These are phyloP conservation scores for Gymnogyps californianus DNA, from an alignment of 2,113 vertebrate genomes.

Conservation along the genomic window DNA sequence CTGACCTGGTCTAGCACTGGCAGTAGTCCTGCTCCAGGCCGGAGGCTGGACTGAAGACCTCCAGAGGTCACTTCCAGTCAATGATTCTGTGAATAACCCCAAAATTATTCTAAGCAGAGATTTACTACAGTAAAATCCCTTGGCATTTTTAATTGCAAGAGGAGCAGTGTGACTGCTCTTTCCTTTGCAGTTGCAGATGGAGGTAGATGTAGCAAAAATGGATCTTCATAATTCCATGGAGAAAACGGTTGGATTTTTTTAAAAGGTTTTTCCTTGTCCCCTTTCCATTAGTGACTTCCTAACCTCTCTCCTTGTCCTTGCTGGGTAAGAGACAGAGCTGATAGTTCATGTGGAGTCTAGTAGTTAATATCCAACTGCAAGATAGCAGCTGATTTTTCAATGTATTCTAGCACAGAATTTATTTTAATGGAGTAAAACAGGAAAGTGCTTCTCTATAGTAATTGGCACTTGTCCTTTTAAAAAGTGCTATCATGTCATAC, in stretches of 20 bases:
- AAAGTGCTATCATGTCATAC: not conserved
- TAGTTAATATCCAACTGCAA: not conserved
- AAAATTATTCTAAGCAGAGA: not conserved
- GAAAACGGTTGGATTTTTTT: not conserved
- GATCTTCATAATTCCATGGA: not conserved
- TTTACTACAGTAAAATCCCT: not conserved
- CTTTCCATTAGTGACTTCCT: not conserved
- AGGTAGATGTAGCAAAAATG: not conserved
- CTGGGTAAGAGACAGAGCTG: not conserved
- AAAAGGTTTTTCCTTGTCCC: not conserved
- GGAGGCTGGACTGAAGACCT: not conserved
- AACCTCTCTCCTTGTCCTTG: not conserved
- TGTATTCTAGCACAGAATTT: not conserved
- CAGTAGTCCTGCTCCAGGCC: not conserved
- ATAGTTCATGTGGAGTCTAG: not conserved
- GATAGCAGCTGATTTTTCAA: not conserved
- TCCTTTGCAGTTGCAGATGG: not conserved
- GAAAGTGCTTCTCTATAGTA: not conserved
- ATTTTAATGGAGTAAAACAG: not conserved
- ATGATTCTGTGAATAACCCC: not conserved
- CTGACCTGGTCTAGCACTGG: not conserved
- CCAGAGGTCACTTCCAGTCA: not conserved
- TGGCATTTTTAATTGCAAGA: not conserved
- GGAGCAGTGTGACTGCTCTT: not conserved
- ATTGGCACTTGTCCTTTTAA: not conserved